These are phyloP conservation scores for Scaptomyza graminum DNA, from an alignment of 1,140 invertebrate genomes.

Conservation along the genomic window DNA sequence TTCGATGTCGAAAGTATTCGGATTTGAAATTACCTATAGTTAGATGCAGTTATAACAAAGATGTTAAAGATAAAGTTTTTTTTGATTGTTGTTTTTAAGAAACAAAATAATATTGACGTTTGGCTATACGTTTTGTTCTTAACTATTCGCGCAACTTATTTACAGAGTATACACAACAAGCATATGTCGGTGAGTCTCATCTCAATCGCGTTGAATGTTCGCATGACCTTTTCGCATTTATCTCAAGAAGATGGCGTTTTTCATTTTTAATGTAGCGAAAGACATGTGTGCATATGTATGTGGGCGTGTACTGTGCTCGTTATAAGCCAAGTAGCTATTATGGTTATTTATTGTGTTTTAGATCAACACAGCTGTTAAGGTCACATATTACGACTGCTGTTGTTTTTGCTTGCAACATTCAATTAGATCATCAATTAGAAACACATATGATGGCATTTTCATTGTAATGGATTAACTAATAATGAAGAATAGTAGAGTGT, in stretches of 20 bases:
- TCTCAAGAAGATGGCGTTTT: constrained; percentile 69
- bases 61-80: no score
- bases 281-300: constrained; percentile 8
- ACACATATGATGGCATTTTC: constrained; percentile 34
- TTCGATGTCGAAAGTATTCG: not conserved
- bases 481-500: not conserved
- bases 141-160: no score
- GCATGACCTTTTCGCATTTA: constrained; percentile 79
- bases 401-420: constrained; percentile 31
- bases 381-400: constrained; percentile 37
- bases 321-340: constrained; percentile 61
- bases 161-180: constrained; percentile 7
- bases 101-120: no score
- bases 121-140: no score
- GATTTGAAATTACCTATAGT: not conserved
- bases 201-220: constrained; percentile 42
- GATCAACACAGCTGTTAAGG: constrained; percentile 50
- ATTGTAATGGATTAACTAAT: constrained; percentile 40
- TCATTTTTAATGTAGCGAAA: constrained; percentile 54
- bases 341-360: constrained; percentile 70
- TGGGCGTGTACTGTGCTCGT: constrained; percentile 40
- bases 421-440: constrained; percentile 71
- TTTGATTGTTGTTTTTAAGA: no score
- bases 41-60: not conserved
- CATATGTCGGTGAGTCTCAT: constrained; percentile 63